Evolutionary conservation across 2,888 invertebrate species (phyloP).

Genomic region (Drepanosiphum platanoidis): DNA sequence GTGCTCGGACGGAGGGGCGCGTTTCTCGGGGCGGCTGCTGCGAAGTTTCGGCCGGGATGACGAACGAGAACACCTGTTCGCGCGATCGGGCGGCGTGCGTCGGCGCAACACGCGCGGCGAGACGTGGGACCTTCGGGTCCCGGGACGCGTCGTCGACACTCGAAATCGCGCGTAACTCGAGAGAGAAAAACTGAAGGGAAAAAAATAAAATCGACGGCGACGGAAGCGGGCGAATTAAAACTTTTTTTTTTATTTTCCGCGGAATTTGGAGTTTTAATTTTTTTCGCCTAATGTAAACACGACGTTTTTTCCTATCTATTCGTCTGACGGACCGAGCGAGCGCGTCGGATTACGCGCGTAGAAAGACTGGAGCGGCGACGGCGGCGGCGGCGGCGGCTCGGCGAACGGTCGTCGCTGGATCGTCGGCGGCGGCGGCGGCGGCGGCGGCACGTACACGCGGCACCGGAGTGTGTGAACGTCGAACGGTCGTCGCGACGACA

Average conservation of each 20-base stretch:
- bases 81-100: background rate
- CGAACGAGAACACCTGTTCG: background rate
- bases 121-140: background rate
- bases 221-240: too few species aligned
- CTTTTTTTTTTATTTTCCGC: too few species aligned
- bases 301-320: too few species aligned
- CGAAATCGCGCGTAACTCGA: background rate
- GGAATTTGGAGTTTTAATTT: too few species aligned
- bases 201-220: too few species aligned
- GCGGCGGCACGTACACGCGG: background rate
- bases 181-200: background rate
- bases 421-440: slow-evolving; percentile 1
- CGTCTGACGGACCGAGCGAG: too few species aligned
- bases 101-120: background rate
- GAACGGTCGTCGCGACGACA: background rate
- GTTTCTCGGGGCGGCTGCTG: background rate
- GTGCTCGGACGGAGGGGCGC: background rate
- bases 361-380: slow-evolving; percentile 28
- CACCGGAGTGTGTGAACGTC: slow-evolving; percentile 13
- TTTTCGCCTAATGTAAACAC: background rate
- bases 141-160: background rate
- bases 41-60: too few species aligned
- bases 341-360: background rate
- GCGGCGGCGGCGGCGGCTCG: background rate
- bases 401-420: background rate